Base-by-base conservation (phyloP, 1,140 invertebrate genomes). In the Drosophila setifemur region DNA sequence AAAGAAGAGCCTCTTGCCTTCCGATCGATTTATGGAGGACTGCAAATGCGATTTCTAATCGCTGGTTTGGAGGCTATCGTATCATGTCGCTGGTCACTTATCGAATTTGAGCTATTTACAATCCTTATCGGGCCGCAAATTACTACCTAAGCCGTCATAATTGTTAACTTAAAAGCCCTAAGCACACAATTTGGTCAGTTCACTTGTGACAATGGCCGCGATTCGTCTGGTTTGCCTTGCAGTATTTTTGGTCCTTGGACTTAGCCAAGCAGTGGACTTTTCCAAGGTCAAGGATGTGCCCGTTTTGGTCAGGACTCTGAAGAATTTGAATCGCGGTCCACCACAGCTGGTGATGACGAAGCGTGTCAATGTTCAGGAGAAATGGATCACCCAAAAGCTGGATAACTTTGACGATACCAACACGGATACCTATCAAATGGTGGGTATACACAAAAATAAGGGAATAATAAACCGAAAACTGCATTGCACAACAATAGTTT, bases 391-490 rank as follows among this genome's bases (percentile, higher is more conserved):
- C 18, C 89, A 90, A 18, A 87, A 83, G 28, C 68, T 96, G 12
- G 94, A 96, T 88, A 94, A 96, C 89, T 96, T 95, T 71, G 93
- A 95, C 89, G 91, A 93, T 4, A 91, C 91, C 6, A 93, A 96
- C 60, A 90, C 89, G 25, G 89, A 91, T 9, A 93, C 92, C 1
- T 96, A 93, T 92, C 64, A 90, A 68, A 96, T 96, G 94, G 88
- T 89, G 23, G 12, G 35, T 16, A 3, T n/a, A 28, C 11, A 5
- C 2, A n/a, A n/a, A n/a, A n/a, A n/a, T n/a, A n/a, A n/a, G n/a
- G n/a, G n/a, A n/a, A n/a, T n/a, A n/a, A n/a, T n/a, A n/a, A n/a
- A n/a, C n/a, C n/a, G n/a, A n/a, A n/a, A n/a, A n/a, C n/a, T n/a
- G n/a, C n/a, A n/a, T n/a, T n/a, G n/a, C n/a, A n/a, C n/a, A n/a